Conservation (phyloP, 2,113 vertebrate species). For the Arizona elegans region DNA sequence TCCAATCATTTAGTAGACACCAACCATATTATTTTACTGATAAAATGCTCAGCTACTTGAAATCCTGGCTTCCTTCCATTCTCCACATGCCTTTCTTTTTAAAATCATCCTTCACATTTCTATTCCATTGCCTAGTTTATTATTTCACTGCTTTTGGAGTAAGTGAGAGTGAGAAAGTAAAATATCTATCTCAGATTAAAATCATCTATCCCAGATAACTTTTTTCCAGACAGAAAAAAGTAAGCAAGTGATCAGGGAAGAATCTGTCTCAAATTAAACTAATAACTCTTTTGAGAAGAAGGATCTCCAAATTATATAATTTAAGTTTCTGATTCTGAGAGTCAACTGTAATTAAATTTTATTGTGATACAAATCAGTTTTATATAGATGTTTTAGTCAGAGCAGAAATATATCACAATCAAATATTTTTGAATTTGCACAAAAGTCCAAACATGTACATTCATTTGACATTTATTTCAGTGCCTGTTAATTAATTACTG, state of each 20-base stretch:
- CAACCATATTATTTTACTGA: not conserved
- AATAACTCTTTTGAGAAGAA: too few species aligned
- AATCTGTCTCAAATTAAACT: not conserved
- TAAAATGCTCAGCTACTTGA: not conserved
- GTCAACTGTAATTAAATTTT: not conserved
- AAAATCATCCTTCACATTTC: not conserved
- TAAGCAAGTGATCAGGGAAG: not conserved
- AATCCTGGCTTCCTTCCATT: not conserved
- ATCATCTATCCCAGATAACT: not conserved
- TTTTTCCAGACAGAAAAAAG: not conserved
- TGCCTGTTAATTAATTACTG: not conserved
- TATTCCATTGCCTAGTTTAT: not conserved
- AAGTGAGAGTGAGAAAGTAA: not conserved
- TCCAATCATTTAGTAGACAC: not conserved
- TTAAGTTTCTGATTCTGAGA: not conserved
- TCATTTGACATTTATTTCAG: constrained; percentile 1
- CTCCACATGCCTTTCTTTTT: not conserved
- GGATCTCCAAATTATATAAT: too few species aligned
- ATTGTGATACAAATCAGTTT: not conserved
- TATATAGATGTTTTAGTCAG: not conserved
- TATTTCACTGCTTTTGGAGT: not conserved
- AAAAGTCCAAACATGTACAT: not conserved
- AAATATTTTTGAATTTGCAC: not conserved
- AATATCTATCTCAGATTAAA: not conserved
- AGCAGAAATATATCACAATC: constrained; percentile 1